Base-by-base conservation (phyloP, 1,140 invertebrate species). In the Cydia amplana region DNA sequence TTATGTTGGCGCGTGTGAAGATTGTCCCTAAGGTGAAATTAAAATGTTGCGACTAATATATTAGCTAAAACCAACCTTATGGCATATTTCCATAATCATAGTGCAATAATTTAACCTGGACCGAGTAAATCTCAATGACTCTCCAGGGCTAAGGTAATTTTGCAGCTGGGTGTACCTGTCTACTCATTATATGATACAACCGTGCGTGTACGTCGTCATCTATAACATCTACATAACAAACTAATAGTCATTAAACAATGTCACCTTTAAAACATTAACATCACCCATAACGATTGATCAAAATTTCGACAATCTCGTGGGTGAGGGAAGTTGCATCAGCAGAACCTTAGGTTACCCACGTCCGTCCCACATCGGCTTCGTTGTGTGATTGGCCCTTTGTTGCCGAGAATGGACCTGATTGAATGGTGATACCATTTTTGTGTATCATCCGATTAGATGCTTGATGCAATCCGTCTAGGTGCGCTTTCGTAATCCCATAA, bases 251-350 rank as follows among this genome's bases (percentile, higher is more conserved):
- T 55, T 18, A 55, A 18, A 18, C 51, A 55, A 18, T 55, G 51
- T 76, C 76, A 67, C 55, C 72, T 55, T 36, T 74, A 65, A 40
- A 63, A 74, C 74, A 77, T 73, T 75, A 74, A 75, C 74, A 74
- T 60, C 46, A 16, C 20, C 18, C 73, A 36, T 43, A 70, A 20
- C 65, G 23, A 70, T 70, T 18, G 20, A 70, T 70, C 36, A 70
- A 70, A 70, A 43, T 36, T 83, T 82, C 80, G 77, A 78, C 75
- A 76, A 75, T 18, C 46, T 40, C 76, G 86, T 88, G 83, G 84
- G 86, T 82, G 74, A 72, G 85, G 85, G 87, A 87, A 83, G 85
- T 88, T 88, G 87, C 85, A 84, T 84, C 84, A 88, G 82, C 79
- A 78, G 74, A 75, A 79, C 74, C 79, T 77, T 78, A 72, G 74